phyloP scores from a whole-genome alignment of 2,888 invertebrate species.

The Pandemis corylana region DNA sequence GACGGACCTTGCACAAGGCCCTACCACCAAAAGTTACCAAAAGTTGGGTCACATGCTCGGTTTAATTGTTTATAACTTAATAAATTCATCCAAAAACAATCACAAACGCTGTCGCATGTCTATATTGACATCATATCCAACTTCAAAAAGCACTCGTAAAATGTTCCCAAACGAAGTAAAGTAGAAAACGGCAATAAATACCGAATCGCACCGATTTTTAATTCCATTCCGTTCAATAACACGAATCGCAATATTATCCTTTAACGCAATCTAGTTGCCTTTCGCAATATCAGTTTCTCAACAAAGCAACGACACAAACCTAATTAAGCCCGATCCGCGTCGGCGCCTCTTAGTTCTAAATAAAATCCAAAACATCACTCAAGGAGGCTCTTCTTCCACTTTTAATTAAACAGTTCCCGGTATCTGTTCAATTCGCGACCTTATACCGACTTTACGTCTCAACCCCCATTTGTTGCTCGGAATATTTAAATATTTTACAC shows the following conservation, averaged over 20 bases:
- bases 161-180: not conserved
- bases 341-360: constrained; percentile 45
- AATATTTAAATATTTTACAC: constrained; percentile 80
- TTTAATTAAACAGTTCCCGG: constrained; percentile 68
- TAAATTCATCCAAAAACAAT: too few species aligned
- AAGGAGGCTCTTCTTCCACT: constrained; percentile 52
- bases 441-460: constrained; percentile 54
- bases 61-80: too few species aligned
- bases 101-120: not conserved
- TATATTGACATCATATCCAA: not conserved
- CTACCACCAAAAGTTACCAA: too few species aligned
- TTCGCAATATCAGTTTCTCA: constrained; percentile 30
- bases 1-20: too few species aligned
- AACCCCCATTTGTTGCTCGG: constrained; percentile 66
- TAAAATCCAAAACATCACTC: constrained; percentile 52
- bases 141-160: not conserved
- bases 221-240: not conserved
- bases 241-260: constrained; percentile 20
- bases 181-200: not conserved
- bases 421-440: constrained; percentile 51
- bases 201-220: not conserved
- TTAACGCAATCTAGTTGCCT: constrained; percentile 35
- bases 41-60: too few species aligned
- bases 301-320: constrained; percentile 37
- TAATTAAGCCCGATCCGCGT: constrained; percentile 38